A percentile compares a stretch with the other conserved stretches of the same genome.
Conservation (phyloP, 2,888 invertebrate genomes). For the Habrosyne pyritoides region DNA sequence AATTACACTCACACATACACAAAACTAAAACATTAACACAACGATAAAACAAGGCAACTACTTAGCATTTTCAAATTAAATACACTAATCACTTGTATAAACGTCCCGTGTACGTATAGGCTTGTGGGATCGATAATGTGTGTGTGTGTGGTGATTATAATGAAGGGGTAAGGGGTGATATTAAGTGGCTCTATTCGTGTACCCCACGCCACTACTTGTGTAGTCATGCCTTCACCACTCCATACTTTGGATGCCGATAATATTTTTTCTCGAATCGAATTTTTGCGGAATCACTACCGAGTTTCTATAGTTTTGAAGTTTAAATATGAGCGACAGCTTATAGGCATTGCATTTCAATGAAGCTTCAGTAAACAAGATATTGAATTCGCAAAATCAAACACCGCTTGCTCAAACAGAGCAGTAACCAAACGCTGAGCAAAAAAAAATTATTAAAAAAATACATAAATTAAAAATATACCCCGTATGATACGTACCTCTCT, state of each 20-base stretch:
- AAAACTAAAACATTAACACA: constrained; percentile 57
- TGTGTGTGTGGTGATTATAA: constrained; percentile 79
- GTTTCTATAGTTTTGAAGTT: background rate
- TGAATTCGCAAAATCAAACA: no score
- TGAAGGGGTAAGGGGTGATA: constrained; percentile 81
- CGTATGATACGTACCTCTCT: background rate
- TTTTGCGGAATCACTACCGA: constrained; percentile 4
- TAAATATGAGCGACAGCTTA: background rate
- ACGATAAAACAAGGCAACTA: constrained; percentile 79
- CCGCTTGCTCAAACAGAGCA: constrained; percentile 9
- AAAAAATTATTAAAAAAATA: constrained; percentile 7
- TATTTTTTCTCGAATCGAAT: constrained; percentile 46
- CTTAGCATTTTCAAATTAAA: constrained; percentile 84
- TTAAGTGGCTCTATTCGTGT: constrained; percentile 81
- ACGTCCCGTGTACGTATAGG: constrained; percentile 66
- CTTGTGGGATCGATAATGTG: constrained; percentile 70
- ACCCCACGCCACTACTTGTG: constrained; percentile 68
- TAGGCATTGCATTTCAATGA: no score
- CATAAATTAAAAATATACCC: background rate
- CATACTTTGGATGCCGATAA: constrained; percentile 66
- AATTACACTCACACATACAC: constrained; percentile 65
- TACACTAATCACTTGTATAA: constrained; percentile 83
- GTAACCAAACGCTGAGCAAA: no score
- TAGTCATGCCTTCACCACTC: constrained; percentile 77
- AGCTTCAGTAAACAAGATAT: no score